Evolutionary conservation across 1,140 invertebrate genomes (phyloP), one percentile per base, ranked within the genome.

Genomic region (Ptiloglossa arizonensis): DNA sequence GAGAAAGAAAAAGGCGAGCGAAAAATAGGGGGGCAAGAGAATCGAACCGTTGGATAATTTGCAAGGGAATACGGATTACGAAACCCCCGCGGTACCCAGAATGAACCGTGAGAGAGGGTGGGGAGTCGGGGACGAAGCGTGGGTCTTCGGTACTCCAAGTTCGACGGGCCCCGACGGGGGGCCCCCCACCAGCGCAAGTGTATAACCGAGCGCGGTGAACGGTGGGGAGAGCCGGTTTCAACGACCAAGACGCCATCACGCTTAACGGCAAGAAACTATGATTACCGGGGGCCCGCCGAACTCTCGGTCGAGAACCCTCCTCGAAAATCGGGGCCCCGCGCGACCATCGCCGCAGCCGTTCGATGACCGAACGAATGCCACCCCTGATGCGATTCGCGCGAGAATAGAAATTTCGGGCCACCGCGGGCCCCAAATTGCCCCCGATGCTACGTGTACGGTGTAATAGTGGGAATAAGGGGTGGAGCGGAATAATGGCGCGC

Each of bases 181-280:
- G 52, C 48, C 64, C 48, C 59, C 76, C 60, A 72, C 75, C 76
- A 57, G 35, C 27, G 13, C 70, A 70, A 46, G 63, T 48, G 59
- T 77, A 41, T 41, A 67, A 64, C 46, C 38, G 24, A 27, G 8
- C 5, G 29, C 35, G n/a, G n/a, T n/a, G 11, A 17, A 32, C 80
- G 73, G 91, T 86, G 88, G 90, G 90, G 90, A 90, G 86, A 93
- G 92, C 91, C 91, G 92, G 92, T 93, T 92, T 86, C 86, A 9
- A 86, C 82, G 87, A 88, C 81, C 82, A 74, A 83, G 88, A 87
- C 90, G 90, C 91, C 91, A 92, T 92, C 89, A 88, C 89, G 85
- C 78, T 86, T 80, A 71, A 75, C 44, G 82, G 82, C 83, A 88
- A 88, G 86, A 90, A 91, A 91, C 89, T 91, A 91, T 90, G 87